Conservation (phyloP, 2,113 vertebrate species). For the Oplegnathus fasciatus region DNA sequence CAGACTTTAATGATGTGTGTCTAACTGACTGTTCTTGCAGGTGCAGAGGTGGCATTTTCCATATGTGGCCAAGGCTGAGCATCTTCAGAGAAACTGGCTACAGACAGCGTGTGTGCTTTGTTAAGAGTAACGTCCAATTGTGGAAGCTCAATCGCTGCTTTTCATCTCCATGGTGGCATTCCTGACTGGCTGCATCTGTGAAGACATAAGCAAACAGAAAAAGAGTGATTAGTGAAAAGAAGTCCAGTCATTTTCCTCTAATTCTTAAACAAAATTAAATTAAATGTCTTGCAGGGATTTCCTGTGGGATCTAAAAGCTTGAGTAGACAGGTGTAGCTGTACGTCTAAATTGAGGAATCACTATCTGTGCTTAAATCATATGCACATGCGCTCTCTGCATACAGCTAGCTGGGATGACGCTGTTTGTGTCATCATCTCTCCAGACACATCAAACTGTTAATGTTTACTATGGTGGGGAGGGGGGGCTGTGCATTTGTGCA, state of each 20-base stretch:
- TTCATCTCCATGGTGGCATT: conserved; percentile 5
- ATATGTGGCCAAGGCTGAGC: conserved; percentile 32
- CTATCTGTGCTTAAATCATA: conserved; percentile 11
- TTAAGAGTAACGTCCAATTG: background rate
- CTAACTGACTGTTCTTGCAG: conserved; percentile 35
- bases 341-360: background rate
- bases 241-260: background rate
- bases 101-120: conserved; percentile 6
- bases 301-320: background rate
- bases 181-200: conserved; percentile 57
- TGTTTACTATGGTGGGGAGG: conserved; percentile 20
- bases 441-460: conserved; percentile 47
- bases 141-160: background rate
- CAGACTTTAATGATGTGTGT: conserved; percentile 38
- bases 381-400: background rate
- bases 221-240: conserved; percentile 13
- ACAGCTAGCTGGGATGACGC: conserved; percentile 29
- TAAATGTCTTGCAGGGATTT: background rate
- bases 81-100: conserved; percentile 5
- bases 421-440: conserved; percentile 32
- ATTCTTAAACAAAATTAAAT: background rate
- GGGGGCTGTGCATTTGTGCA: background rate
- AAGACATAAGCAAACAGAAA: conserved; percentile 53
- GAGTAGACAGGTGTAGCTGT: background rate
- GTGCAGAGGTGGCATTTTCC: conserved; percentile 22